A percentile compares a stretch with the other conserved stretches of the same genome.
Evolutionary conservation across 2,113 vertebrate genomes (phyloP).

Genomic region (Promerops cafer): DNA sequence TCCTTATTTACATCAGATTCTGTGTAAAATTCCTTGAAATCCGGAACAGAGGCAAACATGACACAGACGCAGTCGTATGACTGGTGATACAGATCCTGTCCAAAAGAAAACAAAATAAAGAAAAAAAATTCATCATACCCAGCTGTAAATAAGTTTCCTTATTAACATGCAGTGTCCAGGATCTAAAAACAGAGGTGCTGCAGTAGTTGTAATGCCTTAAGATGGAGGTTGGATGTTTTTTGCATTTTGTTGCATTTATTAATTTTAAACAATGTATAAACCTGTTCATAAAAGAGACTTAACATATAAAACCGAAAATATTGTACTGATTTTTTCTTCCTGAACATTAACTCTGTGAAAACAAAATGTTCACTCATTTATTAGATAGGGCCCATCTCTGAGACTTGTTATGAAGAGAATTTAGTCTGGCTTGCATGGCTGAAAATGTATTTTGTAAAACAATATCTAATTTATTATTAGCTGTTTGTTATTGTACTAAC

Average conservation of each 20-base stretch:
- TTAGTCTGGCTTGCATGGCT: neutral
- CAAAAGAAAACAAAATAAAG: neutral
- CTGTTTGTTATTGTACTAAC: neutral
- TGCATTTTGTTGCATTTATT: neutral
- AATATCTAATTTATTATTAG: neutral
- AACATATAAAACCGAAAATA: neutral
- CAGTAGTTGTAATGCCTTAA: neutral
- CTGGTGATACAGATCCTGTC: slow-evolving; percentile 94
- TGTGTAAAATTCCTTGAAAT: slow-evolving; percentile 99
- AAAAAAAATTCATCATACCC: neutral
- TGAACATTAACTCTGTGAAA: neutral
- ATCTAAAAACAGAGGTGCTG: neutral
- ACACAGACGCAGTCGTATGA: slow-evolving; percentile 97
- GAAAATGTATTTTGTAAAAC: neutral
- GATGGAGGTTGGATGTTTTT: neutral
- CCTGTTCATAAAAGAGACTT: neutral
- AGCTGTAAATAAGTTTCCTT: neutral
- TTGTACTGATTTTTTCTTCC: neutral
- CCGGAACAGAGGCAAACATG: slow-evolving; percentile 97
- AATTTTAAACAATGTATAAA: neutral
- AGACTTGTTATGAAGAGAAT: neutral
- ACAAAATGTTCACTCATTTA: neutral
- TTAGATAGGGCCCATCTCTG: neutral
- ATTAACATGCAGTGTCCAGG: neutral
- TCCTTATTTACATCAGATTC: slow-evolving; percentile 99